These are phyloP conservation scores for Bovichtus diacanthus DNA, from an alignment of 2,797 vertebrate genomes.

Conservation along the genomic window DNA sequence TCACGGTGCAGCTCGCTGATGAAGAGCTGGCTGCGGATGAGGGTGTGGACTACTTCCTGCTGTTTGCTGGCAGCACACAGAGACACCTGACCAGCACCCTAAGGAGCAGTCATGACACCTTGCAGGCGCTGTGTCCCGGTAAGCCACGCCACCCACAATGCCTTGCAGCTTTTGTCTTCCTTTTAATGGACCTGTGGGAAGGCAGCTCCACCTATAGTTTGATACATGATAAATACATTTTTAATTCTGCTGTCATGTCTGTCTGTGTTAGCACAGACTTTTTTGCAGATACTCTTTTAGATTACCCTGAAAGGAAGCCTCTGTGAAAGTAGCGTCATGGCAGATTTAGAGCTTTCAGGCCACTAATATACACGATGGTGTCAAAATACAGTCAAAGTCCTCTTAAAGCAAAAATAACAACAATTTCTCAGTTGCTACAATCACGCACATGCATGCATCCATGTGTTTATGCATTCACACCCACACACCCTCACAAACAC, in stretches of 20 bases:
- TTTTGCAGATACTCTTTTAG: not conserved
- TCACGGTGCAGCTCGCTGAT: slow-evolving; percentile 92
- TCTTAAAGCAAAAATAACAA: no score
- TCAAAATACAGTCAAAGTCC: not conserved
- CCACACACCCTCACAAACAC: no score
- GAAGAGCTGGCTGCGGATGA: slow-evolving; percentile 85
- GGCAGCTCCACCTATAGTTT: slow-evolving; percentile 41
- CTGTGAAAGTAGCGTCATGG: not conserved
- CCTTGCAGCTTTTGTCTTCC: slow-evolving; percentile 5
- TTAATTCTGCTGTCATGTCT: slow-evolving; percentile 5
- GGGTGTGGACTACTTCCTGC: slow-evolving; percentile 92
- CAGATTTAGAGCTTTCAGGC: not conserved
- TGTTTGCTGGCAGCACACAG: slow-evolving; percentile 92
- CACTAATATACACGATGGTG: not conserved
- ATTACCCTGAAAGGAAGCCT: not conserved
- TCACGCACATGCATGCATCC: no score
- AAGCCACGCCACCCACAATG: slow-evolving; percentile 59
- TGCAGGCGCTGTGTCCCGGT: slow-evolving; percentile 95
- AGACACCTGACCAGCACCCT: slow-evolving; percentile 93
- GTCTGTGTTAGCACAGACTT: not conserved
- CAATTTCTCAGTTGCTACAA: no score
- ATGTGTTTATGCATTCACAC: no score
- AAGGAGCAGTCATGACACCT: slow-evolving; percentile 88
- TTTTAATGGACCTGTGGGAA: slow-evolving; percentile 10
- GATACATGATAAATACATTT: slow-evolving; percentile 12